phyloP scores from a whole-genome alignment of 2,797 vertebrate genomes.

The Pseudomugil tenellus region DNA sequence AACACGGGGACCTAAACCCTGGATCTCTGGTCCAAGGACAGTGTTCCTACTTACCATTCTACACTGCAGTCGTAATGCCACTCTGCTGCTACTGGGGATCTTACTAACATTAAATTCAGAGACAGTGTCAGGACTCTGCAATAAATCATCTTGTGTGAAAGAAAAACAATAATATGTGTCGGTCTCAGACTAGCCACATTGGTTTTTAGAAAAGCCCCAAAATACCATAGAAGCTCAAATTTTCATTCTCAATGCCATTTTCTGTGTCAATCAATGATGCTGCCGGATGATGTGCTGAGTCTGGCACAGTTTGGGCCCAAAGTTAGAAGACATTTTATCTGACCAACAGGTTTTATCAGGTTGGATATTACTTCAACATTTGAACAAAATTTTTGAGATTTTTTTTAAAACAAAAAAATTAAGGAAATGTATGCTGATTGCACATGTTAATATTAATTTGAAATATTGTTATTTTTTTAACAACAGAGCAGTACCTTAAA shows the following conservation, averaged over 20 bases:
- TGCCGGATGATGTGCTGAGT: background rate
- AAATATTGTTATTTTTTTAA: no score
- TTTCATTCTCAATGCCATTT: background rate
- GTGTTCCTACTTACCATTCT: constrained; percentile 51
- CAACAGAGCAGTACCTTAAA: no score
- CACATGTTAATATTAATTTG: no score
- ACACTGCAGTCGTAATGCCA: constrained; percentile 38
- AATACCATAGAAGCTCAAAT: constrained; percentile 2
- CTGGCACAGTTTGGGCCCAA: no score
- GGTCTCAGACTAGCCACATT: constrained; percentile 6
- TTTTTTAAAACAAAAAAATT: no score
- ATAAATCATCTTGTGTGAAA: constrained; percentile 51
- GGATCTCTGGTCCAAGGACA: constrained; percentile 56
- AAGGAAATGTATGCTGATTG: no score
- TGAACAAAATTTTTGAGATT: no score
- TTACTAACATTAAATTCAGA: constrained; percentile 54
- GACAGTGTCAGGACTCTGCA: constrained; percentile 40
- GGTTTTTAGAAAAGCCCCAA: constrained; percentile 12
- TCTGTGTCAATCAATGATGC: background rate
- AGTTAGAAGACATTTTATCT: background rate
- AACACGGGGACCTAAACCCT: constrained; percentile 42
- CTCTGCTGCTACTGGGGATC: constrained; percentile 31
- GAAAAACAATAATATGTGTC: constrained; percentile 29
- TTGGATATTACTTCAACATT: background rate
- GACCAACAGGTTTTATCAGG: background rate